Base-by-base conservation (phyloP, 2,888 invertebrate species). In the Agrotis clavis region DNA sequence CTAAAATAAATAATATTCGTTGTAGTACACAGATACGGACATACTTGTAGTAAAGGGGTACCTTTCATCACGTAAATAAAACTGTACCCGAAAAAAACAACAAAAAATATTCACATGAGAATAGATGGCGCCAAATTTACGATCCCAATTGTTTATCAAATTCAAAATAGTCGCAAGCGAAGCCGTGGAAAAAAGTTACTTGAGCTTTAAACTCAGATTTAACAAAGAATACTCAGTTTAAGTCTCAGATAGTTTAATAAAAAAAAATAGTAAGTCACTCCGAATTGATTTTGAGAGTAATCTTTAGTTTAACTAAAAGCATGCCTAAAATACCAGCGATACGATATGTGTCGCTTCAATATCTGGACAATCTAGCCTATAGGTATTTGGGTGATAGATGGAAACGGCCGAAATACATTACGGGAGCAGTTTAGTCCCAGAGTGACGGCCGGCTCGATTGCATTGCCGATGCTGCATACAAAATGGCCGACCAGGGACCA, bases 401-500 rank as follows among this genome's bases (percentile, higher is more conserved):
- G 85, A 85, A 88, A 86, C 87, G 79, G 89, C 90, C 88, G 92
- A 82, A 86, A 84, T 92, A 92, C 89, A 91, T 93, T 92, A 92
- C 89, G 75, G 81, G 77, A 88, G 88, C 81, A 83, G 90, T 86
- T 93, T 90, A 74, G 78, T 78, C 71, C 90, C 90, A 82, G 83
- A 82, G 84, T 80, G 84, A 84, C 82, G 82, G 64, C 65, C 71
- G 66, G 89, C 81, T 89, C 90, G 88, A 90, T 91, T 90, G 92
- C 91, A 91, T 88, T 83, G 89, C 81, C 88, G 83, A 89, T 91
- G 91, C 90, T 85, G 92, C 92, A 92, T 93, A 88, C 91, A 84
- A 87, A 93, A 93, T 91, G 90, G 88, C 88, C 87, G 83, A 78
- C 71, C 82, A 69, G 87, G 88, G 86, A 88, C 86, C 85, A 88